Evolutionary conservation across 30 jellyfish, hydroid and myxozoan species (phyloP).

Genomic region (Aurelia sp.): DNA sequence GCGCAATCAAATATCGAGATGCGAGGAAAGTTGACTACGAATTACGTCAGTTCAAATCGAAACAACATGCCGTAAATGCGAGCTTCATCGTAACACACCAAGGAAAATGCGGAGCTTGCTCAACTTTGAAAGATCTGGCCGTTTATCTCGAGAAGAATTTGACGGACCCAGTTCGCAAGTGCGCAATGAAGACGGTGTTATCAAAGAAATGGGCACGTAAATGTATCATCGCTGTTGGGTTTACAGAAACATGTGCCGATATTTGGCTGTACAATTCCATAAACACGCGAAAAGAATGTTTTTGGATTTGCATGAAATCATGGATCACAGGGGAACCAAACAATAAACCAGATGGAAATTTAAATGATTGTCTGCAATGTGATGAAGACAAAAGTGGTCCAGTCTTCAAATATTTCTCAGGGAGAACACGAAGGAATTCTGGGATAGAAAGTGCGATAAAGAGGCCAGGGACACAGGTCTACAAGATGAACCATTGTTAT

Average conservation of each 20-base stretch:
- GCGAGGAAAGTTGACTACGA: conserved; percentile 40
- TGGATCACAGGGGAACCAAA: conserved; percentile 71
- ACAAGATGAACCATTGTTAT: conserved; percentile 76
- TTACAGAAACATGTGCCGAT: conserved; percentile 64
- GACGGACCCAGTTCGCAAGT: conserved; percentile 71
- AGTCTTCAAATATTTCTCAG: conserved; percentile 74
- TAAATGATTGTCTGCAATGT: conserved; percentile 73
- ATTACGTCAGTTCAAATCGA: conserved; percentile 38
- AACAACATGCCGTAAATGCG: conserved; percentile 35
- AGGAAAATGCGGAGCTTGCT: conserved; percentile 80
- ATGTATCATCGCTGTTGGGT: conserved; percentile 45
- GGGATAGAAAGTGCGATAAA: conserved; percentile 76
- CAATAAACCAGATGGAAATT: conserved; percentile 75
- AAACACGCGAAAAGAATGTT: conserved; percentile 69
- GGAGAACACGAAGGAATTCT: conserved; percentile 80
- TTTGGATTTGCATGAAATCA: conserved; percentile 59
- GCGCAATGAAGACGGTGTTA: conserved; percentile 44
- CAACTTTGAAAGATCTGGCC: conserved; percentile 57
- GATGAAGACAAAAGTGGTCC: conserved; percentile 85
- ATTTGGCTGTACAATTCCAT: conserved; percentile 62
- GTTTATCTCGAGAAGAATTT: conserved; percentile 61
- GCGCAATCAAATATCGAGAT: conserved; percentile 61
- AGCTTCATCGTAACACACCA: conserved; percentile 76
- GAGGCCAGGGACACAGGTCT: conserved; percentile 75
- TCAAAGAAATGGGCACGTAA: conserved; percentile 55